Conservation (phyloP, 2,888 invertebrate species). For the Microctonus brassicae region DNA sequence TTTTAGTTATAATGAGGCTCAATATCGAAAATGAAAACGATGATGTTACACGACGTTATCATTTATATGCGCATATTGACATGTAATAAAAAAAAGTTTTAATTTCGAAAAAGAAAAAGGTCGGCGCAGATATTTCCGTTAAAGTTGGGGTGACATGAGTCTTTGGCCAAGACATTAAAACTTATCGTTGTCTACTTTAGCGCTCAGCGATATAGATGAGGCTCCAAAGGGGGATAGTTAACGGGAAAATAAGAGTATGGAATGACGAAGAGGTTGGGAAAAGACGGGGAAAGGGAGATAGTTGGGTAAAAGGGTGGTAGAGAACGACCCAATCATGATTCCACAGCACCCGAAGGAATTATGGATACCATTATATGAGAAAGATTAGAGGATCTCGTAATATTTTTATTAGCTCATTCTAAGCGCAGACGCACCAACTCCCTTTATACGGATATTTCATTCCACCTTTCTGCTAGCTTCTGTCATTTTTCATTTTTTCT, state of each 20-base stretch:
- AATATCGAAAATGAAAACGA: too few relatives aligned
- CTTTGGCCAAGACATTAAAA: conserved; percentile 38
- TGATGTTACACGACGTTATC: not conserved
- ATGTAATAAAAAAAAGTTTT: conserved; percentile 30
- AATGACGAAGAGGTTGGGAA: not conserved
- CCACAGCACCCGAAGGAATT: conserved; percentile 58
- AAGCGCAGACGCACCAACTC: conserved; percentile 3
- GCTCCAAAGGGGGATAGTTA: conserved; percentile 21
- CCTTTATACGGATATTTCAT: conserved; percentile 1
- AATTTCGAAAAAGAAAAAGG: conserved; percentile 31
- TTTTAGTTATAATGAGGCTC: not conserved
- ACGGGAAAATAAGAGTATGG: not conserved
- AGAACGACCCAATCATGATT: conserved; percentile 53
- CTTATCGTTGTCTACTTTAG: conserved; percentile 42
- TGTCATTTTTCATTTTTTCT: not conserved
- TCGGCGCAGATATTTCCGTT: not conserved
- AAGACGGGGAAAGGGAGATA: not conserved
- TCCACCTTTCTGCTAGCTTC: conserved; percentile 26
- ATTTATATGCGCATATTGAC: not conserved
- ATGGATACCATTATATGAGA: conserved; percentile 63
- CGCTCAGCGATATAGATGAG: conserved; percentile 34
- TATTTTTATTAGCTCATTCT: conserved; percentile 57
- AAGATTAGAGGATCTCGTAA: conserved; percentile 64
- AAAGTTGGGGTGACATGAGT: not conserved
- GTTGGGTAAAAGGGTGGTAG: not conserved